Evolutionary conservation across 2,797 vertebrate species (phyloP), one percentile per base, ranked within the genome.

Genomic region (Hozukius guyotensis): DNA sequence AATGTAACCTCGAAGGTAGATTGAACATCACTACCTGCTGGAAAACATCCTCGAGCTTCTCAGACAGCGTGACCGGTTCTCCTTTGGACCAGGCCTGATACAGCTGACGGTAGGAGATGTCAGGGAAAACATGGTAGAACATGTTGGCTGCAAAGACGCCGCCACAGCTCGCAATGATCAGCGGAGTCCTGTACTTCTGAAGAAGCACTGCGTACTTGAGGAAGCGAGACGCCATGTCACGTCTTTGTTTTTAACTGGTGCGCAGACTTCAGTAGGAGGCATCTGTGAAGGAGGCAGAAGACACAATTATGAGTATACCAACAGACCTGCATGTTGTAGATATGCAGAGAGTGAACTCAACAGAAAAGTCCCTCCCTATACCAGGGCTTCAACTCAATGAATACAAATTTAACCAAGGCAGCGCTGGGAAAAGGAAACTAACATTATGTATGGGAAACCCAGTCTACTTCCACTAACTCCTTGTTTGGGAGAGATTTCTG

Each of bases 31-130:
- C 4, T 70, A 95, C 94, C 93, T 96, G 93, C 59, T 93, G 95
- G 91, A 98, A 97, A 66, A 97, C 87, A 0, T 22, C 80, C 74
- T 90, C 78, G 9, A 99, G 96, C 62, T 94, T 94, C 20, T 96
- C 93, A 0, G 96, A 95, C 67, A 99, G 95, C 0, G 76, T 71
- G 22, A 89, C 93, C 0, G 96, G 97, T 79, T 94, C 88, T 73
- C 97, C 97, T 86, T 93, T 94, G 64, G 88, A 81, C 97, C 97
- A 99, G 88, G 97, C 96, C 87, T 98, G 97, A 46, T 98, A 97
- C n/a, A 98, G 71, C 82, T 94, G 94, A 29, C 82, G 96, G 88
- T 97, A 97, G 0, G 96, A 94, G 22, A 92, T 78, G 68, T 97
- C 94, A 0, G 98, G 97, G 77, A 97, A 95, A 22, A 96, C 88